phyloP scores from a whole-genome alignment of 2,797 vertebrate genomes.

The Enteromius viviparus region DNA sequence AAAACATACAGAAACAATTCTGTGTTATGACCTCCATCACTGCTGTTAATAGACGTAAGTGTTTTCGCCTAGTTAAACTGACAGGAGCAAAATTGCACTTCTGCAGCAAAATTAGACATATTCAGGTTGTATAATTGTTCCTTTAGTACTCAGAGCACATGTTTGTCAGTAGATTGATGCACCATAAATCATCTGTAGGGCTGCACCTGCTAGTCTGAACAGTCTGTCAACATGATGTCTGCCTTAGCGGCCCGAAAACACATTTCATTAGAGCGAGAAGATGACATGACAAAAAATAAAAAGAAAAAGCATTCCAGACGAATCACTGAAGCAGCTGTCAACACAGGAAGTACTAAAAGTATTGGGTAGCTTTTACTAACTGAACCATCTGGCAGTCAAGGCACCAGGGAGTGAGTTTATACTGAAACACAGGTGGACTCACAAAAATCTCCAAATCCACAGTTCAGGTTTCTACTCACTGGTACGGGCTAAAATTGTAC shows the following conservation, averaged over 20 bases:
- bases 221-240: constrained; percentile 53
- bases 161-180: constrained; percentile 53
- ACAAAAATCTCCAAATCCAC: not conserved
- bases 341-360: constrained; percentile 32
- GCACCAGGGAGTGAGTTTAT: not conserved
- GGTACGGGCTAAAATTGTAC: constrained; percentile 24
- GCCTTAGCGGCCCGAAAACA: constrained; percentile 40
- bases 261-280: constrained; percentile 41
- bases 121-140: constrained; percentile 44
- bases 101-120: constrained; percentile 40
- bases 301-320: constrained; percentile 9
- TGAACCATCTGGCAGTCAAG: constrained; percentile 27
- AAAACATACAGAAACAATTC: constrained; percentile 15
- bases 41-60: constrained; percentile 26
- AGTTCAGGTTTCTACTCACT: constrained; percentile 20
- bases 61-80: constrained; percentile 24
- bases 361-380: constrained; percentile 9
- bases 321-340: constrained; percentile 46
- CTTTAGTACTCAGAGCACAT: constrained; percentile 52
- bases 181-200: constrained; percentile 55
- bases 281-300: not conserved
- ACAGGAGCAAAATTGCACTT: constrained; percentile 32
- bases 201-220: constrained; percentile 46
- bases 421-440: constrained; percentile 31
- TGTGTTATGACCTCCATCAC: constrained; percentile 14